Conservation (phyloP, 2,888 invertebrate species). For the Nysson spinosus region DNA sequence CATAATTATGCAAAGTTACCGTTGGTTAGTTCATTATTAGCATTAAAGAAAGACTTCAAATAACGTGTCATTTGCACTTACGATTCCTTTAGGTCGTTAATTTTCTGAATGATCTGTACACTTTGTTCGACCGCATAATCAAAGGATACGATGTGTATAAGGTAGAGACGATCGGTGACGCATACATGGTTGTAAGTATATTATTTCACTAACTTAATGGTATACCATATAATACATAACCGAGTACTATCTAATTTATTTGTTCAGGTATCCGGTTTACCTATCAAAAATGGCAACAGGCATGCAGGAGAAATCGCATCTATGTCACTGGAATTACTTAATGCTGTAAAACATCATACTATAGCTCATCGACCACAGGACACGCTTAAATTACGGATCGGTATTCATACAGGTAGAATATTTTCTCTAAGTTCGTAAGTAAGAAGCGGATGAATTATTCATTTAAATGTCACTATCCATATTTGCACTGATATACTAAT, state of each 20-base stretch:
- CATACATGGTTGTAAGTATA: constrained; percentile 84
- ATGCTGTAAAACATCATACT: constrained; percentile 90
- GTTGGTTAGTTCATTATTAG: background rate
- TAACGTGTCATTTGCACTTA: background rate
- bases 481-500: no score
- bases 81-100: constrained; percentile 86
- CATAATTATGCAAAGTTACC: background rate
- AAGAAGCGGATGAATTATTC: background rate
- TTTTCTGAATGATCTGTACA: constrained; percentile 98
- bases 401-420: constrained; percentile 89
- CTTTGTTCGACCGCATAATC: constrained; percentile 97
- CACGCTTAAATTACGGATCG: constrained; percentile 92
- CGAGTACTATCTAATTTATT: background rate
- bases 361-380: constrained; percentile 94
- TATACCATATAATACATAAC: no score
- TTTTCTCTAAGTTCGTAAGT: background rate
- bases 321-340: constrained; percentile 92
- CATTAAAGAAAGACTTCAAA: background rate
- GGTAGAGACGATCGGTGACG: constrained; percentile 96
- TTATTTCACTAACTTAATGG: background rate
- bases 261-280: constrained; percentile 90
- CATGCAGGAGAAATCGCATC: constrained; percentile 96
- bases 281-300: constrained; percentile 89
- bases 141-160: constrained; percentile 99
- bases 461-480: no score